A percentile compares a stretch with the other conserved stretches of the same genome.
Evolutionary conservation across 2,888 invertebrate species (phyloP).

Genomic region (Macrophya annulata): DNA sequence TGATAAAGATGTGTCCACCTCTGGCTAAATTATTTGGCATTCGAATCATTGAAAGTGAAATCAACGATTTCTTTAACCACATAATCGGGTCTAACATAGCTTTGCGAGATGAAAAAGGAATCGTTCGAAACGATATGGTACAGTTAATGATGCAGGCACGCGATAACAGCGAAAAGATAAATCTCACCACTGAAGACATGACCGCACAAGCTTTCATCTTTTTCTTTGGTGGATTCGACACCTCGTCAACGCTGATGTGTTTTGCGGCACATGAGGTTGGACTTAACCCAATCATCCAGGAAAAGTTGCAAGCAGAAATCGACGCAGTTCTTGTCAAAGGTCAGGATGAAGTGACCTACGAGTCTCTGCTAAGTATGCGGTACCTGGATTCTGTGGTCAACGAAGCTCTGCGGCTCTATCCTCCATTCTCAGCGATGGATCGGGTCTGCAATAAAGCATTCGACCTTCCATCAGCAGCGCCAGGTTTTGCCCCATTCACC

Average conservation of each 20-base stretch:
- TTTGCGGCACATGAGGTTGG: conserved; percentile 70
- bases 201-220: conserved; percentile 79
- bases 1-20: conserved; percentile 1
- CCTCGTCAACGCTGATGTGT: conserved; percentile 67
- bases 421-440: conserved; percentile 68
- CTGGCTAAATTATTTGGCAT: conserved; percentile 63
- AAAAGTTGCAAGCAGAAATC: conserved; percentile 70
- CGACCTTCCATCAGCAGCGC: conserved; percentile 72
- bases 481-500: conserved; percentile 69
- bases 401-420: conserved; percentile 72
- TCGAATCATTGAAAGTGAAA: conserved; percentile 61
- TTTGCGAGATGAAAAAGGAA: conserved; percentile 36
- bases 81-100: conserved; percentile 27
- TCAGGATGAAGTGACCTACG: conserved; percentile 77
- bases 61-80: conserved; percentile 64
- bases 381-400: conserved; percentile 82
- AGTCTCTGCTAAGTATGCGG: conserved; percentile 79
- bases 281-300: conserved; percentile 67
- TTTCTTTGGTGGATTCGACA: conserved; percentile 75
- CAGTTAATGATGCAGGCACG: conserved; percentile 72
- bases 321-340: conserved; percentile 70
- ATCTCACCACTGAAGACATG: conserved; percentile 75
- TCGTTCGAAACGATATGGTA: conserved; percentile 67
- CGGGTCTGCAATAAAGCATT: conserved; percentile 73
- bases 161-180: conserved; percentile 59